Conservation (phyloP, 2,797 vertebrate species). For the Capromys pilorides region DNA sequence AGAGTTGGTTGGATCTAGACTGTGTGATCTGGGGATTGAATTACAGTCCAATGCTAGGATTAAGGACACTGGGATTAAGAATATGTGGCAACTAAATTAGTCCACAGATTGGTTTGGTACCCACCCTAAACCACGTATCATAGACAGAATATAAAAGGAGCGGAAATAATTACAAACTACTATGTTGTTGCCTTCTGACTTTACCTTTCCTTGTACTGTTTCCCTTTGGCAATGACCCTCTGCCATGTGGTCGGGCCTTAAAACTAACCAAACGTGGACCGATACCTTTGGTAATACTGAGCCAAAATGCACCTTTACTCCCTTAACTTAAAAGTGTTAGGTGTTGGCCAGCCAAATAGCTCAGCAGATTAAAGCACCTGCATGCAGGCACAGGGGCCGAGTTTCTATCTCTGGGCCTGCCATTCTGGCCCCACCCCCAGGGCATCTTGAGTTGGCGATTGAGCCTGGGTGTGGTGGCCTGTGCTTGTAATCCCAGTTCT, state of each 20-base stretch:
- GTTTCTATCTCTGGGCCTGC: too few species aligned
- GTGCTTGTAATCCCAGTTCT: too few species aligned
- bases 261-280: not conserved
- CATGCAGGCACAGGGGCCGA: too few species aligned
- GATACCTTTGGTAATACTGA: not conserved
- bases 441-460: too few species aligned
- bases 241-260: not conserved
- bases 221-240: not conserved
- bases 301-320: not conserved
- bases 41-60: not conserved
- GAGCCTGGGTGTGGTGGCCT: too few species aligned
- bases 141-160: not conserved
- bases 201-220: not conserved
- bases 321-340: not conserved
- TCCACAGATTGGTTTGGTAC: not conserved
- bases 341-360: too few species aligned
- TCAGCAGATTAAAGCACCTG: too few species aligned
- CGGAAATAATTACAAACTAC: not conserved
- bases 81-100: not conserved
- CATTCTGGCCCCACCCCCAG: too few species aligned
- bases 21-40: not conserved
- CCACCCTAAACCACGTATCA: rapidly evolving
- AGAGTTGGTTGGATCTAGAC: not conserved
- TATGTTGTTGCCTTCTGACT: not conserved
- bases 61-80: not conserved